A percentile compares a stretch with the other conserved stretches of the same genome.
phyloP scores from a whole-genome alignment of 2,888 invertebrate species.

The Cephus nigrinus region DNA sequence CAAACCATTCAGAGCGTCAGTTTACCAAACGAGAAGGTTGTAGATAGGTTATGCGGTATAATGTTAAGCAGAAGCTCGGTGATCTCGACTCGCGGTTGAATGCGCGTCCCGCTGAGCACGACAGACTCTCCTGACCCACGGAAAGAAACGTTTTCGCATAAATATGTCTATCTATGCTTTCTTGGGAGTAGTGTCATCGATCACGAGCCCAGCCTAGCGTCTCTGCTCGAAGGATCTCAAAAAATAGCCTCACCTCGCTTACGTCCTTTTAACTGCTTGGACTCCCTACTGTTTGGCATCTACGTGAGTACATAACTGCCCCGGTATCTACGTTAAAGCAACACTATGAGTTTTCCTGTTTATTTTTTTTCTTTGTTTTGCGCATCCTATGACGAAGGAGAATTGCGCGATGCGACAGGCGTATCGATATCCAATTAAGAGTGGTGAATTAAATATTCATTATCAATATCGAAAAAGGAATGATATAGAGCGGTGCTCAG shows the following conservation, averaged over 20 bases:
- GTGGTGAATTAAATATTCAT: conserved; percentile 57
- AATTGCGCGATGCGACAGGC: conserved; percentile 8
- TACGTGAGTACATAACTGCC: neutral
- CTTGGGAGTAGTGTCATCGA: neutral
- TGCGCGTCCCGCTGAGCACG: neutral
- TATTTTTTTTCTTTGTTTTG: neutral
- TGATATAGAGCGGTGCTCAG: conserved; percentile 38
- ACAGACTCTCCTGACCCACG: neutral
- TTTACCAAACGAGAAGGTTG: neutral
- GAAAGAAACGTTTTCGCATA: neutral
- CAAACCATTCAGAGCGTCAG: neutral
- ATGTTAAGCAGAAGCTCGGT: neutral
- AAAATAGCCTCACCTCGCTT: neutral
- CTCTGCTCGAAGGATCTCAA: neutral
- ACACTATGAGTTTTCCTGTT: neutral
- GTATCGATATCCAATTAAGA: conserved; percentile 39
- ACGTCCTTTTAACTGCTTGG: neutral
- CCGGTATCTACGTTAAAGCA: neutral
- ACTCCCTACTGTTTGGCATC: neutral
- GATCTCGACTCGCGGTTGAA: neutral
- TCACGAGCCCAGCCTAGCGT: neutral
- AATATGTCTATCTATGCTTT: neutral
- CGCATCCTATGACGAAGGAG: neutral
- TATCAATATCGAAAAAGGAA: conserved; percentile 52
- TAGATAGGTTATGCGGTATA: neutral